Percentiles rank a stretch among this genome's conserved stretches.
phyloP scores from a whole-genome alignment of 2,113 vertebrate genomes.

The Seriola rivoliana region DNA sequence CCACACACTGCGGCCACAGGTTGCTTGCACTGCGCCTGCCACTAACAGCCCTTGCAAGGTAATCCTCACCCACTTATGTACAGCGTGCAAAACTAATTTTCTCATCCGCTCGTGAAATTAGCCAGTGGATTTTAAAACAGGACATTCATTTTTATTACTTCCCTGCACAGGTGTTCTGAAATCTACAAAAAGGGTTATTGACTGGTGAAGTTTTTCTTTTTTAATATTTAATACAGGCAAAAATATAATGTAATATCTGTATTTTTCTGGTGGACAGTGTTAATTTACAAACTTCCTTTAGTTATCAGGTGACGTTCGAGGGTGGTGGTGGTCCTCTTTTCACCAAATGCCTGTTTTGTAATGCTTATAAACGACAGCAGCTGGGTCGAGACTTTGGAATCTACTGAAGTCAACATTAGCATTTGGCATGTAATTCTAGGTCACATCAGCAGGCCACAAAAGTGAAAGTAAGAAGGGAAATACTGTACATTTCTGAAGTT shows the following conservation, averaged over 20 bases:
- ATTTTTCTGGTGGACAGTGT: not conserved
- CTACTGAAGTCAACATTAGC: constrained; percentile 46
- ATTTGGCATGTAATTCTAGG: constrained; percentile 57
- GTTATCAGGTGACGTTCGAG: not conserved
- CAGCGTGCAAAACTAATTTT: constrained; percentile 31
- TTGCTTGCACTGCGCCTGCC: not conserved
- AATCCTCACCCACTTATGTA: constrained; percentile 50
- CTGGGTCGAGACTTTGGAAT: constrained; percentile 41
- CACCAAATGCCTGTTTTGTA: constrained; percentile 3
- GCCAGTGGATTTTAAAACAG: not conserved
- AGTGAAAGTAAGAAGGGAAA: constrained; percentile 56
- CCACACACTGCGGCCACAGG: constrained; percentile 29
- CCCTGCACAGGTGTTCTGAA: not conserved
- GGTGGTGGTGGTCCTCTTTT: constrained; percentile 7
- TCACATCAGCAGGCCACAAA: constrained; percentile 44
- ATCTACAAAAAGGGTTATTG: not conserved
- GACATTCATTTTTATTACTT: not conserved
- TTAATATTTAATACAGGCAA: not conserved
- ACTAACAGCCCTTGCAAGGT: constrained; percentile 37
- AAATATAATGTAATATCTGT: not conserved
- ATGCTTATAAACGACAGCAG: constrained; percentile 32
- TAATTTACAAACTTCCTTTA: not conserved
- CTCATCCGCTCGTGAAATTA: constrained; percentile 33
- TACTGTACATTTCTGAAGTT: constrained; percentile 62
- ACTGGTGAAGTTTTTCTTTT: not conserved